These are phyloP conservation scores for Macrophya alboannulata DNA, from an alignment of 2,888 invertebrate species.

Conservation along the genomic window DNA sequence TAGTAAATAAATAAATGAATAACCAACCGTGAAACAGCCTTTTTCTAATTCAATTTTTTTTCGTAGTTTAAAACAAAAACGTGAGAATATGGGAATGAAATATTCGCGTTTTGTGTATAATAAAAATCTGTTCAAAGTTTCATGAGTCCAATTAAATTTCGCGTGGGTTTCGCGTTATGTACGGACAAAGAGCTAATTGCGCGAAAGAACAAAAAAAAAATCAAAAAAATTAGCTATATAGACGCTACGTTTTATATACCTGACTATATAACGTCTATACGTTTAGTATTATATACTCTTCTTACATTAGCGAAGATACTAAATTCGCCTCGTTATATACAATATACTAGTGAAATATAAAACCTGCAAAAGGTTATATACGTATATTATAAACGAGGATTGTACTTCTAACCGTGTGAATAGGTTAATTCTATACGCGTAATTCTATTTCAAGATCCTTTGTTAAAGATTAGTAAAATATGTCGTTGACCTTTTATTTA, in stretches of 20 bases:
- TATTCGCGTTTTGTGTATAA: background rate
- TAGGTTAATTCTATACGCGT: background rate
- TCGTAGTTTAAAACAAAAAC: background rate
- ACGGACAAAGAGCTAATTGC: slow-evolving; percentile 17
- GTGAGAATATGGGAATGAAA: slow-evolving; percentile 11
- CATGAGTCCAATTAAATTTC: slow-evolving; percentile 4
- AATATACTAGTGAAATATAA: background rate
- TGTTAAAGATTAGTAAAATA: slow-evolving; percentile 25
- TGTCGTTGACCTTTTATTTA: slow-evolving; percentile 28
- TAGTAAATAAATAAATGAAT: background rate
- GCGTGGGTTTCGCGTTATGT: slow-evolving; percentile 10
- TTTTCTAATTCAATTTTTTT: background rate
- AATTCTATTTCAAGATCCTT: background rate
- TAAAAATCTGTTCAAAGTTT: slow-evolving; percentile 11
- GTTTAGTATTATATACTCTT: background rate
- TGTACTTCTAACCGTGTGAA: background rate
- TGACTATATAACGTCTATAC: background rate
- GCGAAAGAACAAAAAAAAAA: background rate
- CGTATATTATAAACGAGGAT: background rate
- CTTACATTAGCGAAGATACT: background rate
- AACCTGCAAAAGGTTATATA: background rate
- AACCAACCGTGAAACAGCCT: background rate
- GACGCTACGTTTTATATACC: background rate
- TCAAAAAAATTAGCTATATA: background rate
- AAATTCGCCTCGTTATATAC: background rate